Conservation (phyloP, 2,888 invertebrate genomes). For the Eupithecia pulchellata region DNA sequence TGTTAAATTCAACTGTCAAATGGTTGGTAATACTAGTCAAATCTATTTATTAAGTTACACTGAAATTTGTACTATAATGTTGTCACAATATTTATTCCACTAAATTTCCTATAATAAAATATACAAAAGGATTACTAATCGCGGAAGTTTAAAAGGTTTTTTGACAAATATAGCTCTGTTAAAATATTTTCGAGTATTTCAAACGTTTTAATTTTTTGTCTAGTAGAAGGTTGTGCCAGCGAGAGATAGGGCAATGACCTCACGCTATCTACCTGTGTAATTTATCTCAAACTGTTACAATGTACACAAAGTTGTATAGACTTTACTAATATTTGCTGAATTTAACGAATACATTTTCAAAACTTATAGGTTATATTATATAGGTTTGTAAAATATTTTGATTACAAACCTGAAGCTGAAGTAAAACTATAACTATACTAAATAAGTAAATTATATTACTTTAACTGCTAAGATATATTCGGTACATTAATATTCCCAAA, state of each 20-base stretch:
- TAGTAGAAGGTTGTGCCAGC: background rate
- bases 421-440: no score
- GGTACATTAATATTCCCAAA: no score
- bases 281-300: conserved; percentile 3
- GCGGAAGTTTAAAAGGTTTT: no score
- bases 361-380: background rate
- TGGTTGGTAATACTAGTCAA: background rate
- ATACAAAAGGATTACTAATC: no score
- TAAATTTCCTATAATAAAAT: no score
- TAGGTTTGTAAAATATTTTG: background rate
- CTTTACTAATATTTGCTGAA: conserved; percentile 23
- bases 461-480: no score
- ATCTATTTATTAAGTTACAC: no score
- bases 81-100: no score
- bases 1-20: background rate
- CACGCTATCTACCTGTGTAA: background rate
- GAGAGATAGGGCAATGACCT: conserved; percentile 1
- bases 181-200: no score
- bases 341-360: background rate
- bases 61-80: no score
- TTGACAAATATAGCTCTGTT: no score
- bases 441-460: no score
- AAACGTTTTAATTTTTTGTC: background rate
- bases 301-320: conserved; percentile 3
- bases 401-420: background rate